Evolutionary conservation across 2,888 invertebrate species (phyloP).

Genomic region (Asteroscopus sphinx): DNA sequence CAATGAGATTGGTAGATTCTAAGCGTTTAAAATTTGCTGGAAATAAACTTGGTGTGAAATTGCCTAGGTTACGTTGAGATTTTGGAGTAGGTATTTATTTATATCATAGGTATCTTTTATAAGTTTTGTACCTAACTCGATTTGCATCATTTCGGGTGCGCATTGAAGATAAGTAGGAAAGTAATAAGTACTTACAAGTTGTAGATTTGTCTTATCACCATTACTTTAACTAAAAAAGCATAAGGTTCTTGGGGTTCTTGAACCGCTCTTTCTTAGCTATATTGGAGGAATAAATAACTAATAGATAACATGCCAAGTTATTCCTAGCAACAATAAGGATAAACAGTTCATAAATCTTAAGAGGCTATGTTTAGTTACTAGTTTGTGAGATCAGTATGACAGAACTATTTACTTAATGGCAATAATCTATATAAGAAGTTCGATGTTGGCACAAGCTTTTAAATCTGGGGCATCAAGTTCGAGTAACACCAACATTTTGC

Average conservation of each 20-base stretch:
- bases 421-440: constrained; percentile 18
- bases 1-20: constrained; percentile 44
- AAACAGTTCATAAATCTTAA: constrained; percentile 5
- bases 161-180: too few species aligned
- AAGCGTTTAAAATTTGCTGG: constrained; percentile 33
- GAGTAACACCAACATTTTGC: constrained; percentile 4
- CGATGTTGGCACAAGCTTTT: constrained; percentile 11
- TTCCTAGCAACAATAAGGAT: constrained; percentile 12
- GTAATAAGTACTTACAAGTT: too few species aligned
- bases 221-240: too few species aligned
- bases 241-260: too few species aligned
- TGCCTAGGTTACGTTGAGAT: constrained; percentile 3
- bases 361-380: too few species aligned
- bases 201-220: too few species aligned
- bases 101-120: neutral
- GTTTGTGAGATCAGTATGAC: constrained; percentile 6
- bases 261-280: too few species aligned
- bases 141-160: too few species aligned
- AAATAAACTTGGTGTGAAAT: constrained; percentile 36
- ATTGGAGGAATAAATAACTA: neutral
- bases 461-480: constrained; percentile 5
- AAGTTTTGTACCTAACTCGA: neutral
- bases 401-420: constrained; percentile 21
- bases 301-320: constrained; percentile 6
- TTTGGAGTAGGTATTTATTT: neutral